Evolutionary conservation across 2,888 invertebrate species (phyloP), one percentile per base, ranked within the genome.

Genomic region (Lordiphosa fenestrarum): DNA sequence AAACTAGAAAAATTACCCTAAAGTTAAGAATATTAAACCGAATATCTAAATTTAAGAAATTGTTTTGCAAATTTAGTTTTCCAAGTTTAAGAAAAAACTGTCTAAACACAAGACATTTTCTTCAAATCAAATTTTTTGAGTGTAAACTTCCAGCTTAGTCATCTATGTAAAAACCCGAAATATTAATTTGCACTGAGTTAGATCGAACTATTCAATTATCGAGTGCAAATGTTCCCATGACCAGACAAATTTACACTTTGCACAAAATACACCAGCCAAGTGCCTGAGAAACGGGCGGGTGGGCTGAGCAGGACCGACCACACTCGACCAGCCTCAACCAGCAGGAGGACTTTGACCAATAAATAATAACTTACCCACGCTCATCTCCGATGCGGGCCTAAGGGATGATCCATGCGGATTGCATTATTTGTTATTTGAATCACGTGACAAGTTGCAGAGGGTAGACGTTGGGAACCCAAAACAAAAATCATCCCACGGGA

Each of bases 401-500:
- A 72, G 85, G 85, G 85, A 86, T 85, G 85, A 85, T 86, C 86
- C 80, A 46, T 66, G 46, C 13, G 52, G 42, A 50, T 36, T 67
- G 73, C 58, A 65, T 71, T 83, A 73, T 80, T 85, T 86, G 86
- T 86, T 85, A 73, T 84, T 86, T 71, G 86, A 86, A 86, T 86
- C 85, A 85, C 85, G 85, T 86, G 85, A 85, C 87, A 85, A 85
- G 85, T 85, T 86, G 81, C 56, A 64, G 36, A 46, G 66, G 36
- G 48, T 13, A 10, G 35, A 33, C 33, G 50, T 64, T 81, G 80
- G 83, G 80, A 81, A 80, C 60, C 41, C 44, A 53, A 64, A 59
- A 59, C 48, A 64, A 72, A 84, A 83, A 82, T 73, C 86, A 82
- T 86, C 85, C 85, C 87, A 86, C 85, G 85, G 85, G 85, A 86